Base-by-base conservation (phyloP, 2,113 vertebrate genomes). In the Tenebrosternarchus preto region DNA sequence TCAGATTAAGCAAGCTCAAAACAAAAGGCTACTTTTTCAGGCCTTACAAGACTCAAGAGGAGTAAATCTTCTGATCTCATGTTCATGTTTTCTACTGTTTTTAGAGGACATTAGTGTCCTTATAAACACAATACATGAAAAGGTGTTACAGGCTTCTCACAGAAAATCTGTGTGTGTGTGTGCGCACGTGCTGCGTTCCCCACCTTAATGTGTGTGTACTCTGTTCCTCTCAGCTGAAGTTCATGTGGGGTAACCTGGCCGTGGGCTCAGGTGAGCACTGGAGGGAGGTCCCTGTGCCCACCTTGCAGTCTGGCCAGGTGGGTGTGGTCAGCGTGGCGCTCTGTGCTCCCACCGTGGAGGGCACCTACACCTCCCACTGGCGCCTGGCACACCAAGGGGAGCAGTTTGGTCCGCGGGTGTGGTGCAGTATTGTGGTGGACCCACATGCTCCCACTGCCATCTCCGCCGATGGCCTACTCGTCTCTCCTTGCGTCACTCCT, bases 241-340 rank as follows among this genome's bases (percentile, higher is more conserved):
- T 99, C 77, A 98, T 99, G 97, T 99, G 98, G 98, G 97, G 98
- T 63, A 99, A 99, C 83, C 88, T 99, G 85, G 95, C 95, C 0
- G 92, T 97, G 89, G 95, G 95, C 16, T 96, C 95, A 33, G 87
- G 93, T 15, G 96, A 95, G 72, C 88, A 90, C 39, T 96, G 93
- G 84, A 96, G 95, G 74, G 95, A 97, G 83, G 95, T 97, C 75
- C 86, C 94, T 0, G 97, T 99, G 76, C 98, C 98, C 66, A 93
- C 92, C 61, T 91, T 99, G 50, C 95, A 95, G 66, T 94, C 96
- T 0, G 96, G 96, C 76, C 95, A 98, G 83, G 93, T 98, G 6
- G 98, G 97, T 1, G 91, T 97, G n/a, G 94, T 99, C 73, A 98
- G 95, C 6, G 97, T 99, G 31, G 94, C 96, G 5, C 96, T 99